phyloP scores from a whole-genome alignment of 2,888 invertebrate genomes.

The Cylindroiulus punctatus region DNA sequence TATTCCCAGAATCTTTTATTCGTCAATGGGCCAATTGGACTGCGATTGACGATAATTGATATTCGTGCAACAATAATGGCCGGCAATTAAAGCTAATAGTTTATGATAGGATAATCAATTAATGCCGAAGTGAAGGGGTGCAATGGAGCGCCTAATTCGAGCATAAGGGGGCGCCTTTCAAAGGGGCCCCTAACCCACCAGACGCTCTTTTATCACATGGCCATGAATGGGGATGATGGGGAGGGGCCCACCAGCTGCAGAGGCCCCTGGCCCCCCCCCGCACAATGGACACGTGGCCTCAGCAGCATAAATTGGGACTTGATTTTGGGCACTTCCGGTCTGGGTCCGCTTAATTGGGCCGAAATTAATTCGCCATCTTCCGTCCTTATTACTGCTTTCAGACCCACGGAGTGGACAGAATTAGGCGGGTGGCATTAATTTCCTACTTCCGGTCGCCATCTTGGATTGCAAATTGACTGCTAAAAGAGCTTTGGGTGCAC shows the following conservation, averaged over 20 bases:
- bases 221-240: too few species aligned
- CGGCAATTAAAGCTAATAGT: constrained; percentile 51
- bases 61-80: constrained; percentile 26
- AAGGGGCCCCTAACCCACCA: neutral
- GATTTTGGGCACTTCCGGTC: neutral
- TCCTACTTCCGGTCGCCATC: too few species aligned
- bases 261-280: too few species aligned
- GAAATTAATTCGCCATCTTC: neutral
- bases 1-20: too few species aligned
- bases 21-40: too few species aligned
- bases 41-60: too few species aligned
- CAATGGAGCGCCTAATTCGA: constrained; percentile 51
- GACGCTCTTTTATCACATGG: neutral
- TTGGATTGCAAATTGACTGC: too few species aligned
- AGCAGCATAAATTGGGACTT: neutral
- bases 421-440: neutral
- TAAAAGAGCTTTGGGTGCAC: too few species aligned
- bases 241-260: neutral
- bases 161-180: neutral
- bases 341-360: neutral
- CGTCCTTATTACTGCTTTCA: neutral
- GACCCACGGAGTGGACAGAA: neutral
- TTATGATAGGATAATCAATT: constrained; percentile 53
- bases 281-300: too few species aligned
- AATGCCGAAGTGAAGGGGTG: constrained; percentile 49